Base-by-base conservation (phyloP, 2,113 vertebrate species). In the Psophia crepitans region DNA sequence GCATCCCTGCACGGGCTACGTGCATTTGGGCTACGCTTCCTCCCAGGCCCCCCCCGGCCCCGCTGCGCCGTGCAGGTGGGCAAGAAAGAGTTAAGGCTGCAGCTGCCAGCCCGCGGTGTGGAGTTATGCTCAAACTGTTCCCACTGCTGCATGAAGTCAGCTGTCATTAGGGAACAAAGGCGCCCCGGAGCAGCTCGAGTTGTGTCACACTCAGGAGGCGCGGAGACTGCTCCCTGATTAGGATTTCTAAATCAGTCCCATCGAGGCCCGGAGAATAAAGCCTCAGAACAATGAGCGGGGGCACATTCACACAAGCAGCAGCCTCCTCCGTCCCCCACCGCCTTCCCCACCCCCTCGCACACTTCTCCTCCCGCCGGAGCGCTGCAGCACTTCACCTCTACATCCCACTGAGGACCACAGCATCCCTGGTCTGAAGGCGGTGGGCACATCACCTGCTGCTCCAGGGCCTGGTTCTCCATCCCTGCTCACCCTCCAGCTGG, bases 121-220 rank as follows among this genome's bases (percentile, higher is more conserved):
- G 96, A 98, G 97, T 94, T 97, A 86, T 96, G 96, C 96, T 97
- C 97, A 97, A 96, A 98, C 97, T 97, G 97, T 98, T 98, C 97
- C 98, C 97, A 98, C 93, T 98, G 98, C 97, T 20, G 93, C 97
- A 97, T 97, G 96, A 95, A 98, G 97, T 98, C 98, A 98, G 98
- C 98, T 98, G 98, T 98, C 98, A 98, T 91, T 76, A 64, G 97
- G 97, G 97, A 98, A 98, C 97, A 98, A 98, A 98, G 97, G 96
- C 92, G 64, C 95, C 96, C 97, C 94, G 91, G 96, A 97, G 97
- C 97, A 61, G 89, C 97, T 98, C 96, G 87, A 95, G 96, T 96
- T 96, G 86, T 97, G 97, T 97, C 97, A 96, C 97, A 97, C 97
- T 97, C 97, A 68, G 97, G 97, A 97, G 97, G 97, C 93, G 76